Evolutionary conservation across 2,888 invertebrate species (phyloP), one percentile per base, ranked within the genome.

Genomic region (Ischnura elegans): DNA sequence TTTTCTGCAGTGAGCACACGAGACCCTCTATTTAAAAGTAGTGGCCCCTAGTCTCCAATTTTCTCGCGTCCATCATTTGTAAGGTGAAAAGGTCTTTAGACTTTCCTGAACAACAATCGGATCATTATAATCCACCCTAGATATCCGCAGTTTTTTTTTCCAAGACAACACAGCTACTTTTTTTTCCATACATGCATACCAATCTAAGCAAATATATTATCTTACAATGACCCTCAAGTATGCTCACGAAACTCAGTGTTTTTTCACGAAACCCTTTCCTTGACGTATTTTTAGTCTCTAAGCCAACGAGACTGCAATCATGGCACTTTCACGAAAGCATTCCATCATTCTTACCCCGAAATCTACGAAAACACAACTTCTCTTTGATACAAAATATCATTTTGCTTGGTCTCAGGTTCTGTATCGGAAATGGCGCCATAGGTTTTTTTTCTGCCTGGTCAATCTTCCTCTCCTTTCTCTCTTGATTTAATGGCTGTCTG

Each of bases 251-350:
- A 29, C 16, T 36, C 5, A 36, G 29, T 76, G 29, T 76, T 66
- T 66, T 76, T 76, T 25, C 66, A 36, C 76, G 76, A 76, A 76
- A 36, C 76, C 29, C 76, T 25, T 76, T 76, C 36, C 76, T 76
- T 36, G 1, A 1, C 5, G 76, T 10, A 36, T 10, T 76, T 76
- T n/a, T 76, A 10, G 36, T 25, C 36, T 76, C 36, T 36, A 76
- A 10, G 29, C 76, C 5, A 29, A 13, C 13, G 5, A 76, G 76
- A 10, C 36, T 16, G 36, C 36, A 36, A 76, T 76, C 76, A 36
- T 76, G 29, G 61, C 36, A n/a, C 36, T 76, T 76, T 76, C 76
- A 76, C 76, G 36, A 76, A 76, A 36, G 76, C 76, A 76, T 76
- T 76, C 25, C 76, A 76, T 76, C 76, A 76, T 76, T 61, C 76